Base-by-base conservation (phyloP, 1,140 invertebrate species). In the Sitodiplosis mosellana region DNA sequence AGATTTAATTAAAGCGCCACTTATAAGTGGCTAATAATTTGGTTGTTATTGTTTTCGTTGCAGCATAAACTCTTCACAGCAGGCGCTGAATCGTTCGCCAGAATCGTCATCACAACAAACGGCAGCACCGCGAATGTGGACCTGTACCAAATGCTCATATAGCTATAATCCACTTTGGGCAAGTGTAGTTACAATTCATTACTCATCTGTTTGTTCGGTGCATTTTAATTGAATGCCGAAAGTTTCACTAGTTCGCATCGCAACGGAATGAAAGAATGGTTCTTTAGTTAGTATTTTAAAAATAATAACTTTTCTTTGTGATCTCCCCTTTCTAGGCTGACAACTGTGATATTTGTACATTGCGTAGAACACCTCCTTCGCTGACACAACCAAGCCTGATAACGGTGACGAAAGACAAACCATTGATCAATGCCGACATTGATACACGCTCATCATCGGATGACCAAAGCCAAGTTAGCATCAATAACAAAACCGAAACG, bases 111-210 rank as follows among this genome's bases (percentile, higher is more conserved):
- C 41, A 43, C 41, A n/a, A 21, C 41, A n/a, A 12, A 18, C 20
- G 18, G 18, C 41, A 4, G n/a, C 41, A 33, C 57, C 60, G 49
- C 75, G 83, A 51, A 83, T 84, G 77, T 90, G 86, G 86, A 83
- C 81, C 43, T 91, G 86, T 67, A 70, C 73, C 48, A 80, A 86
- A 63, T 91, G 86, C 64, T 87, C 83, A 55, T 89, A 83, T 65
- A 81, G 84, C 43, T 87, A 87, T 60, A 90, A 90, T 68, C 78
- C 81, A 47, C 72, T 83, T 52, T 81, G 80, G 74, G n/a, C n/a
- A n/a, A n/a, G n/a, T n/a, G n/a, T n/a, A n/a, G n/a, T n/a, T n/a
- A n/a, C n/a, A n/a, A n/a, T n/a, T n/a, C n/a, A n/a, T n/a, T n/a
- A n/a, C n/a, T n/a, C n/a, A n/a, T n/a, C n/a, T n/a, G n/a, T n/a